These are phyloP conservation scores for Ameiurus melas DNA, from an alignment of 2,113 vertebrate species.

Conservation along the genomic window DNA sequence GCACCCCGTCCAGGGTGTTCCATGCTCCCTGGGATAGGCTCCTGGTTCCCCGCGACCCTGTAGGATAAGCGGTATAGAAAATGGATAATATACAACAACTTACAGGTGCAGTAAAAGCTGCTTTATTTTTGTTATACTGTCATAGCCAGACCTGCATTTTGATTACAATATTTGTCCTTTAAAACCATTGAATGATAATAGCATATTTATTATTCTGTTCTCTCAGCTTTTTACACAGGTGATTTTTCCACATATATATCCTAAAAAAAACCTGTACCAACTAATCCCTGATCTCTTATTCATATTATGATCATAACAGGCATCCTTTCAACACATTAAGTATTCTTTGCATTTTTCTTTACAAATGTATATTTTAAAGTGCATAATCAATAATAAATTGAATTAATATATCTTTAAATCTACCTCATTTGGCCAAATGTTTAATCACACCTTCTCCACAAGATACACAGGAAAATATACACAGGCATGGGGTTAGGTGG, in stretches of 20 bases:
- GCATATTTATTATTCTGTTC: neutral
- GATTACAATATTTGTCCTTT: neutral
- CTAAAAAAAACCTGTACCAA: neutral
- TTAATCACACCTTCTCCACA: neutral
- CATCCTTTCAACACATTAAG: neutral
- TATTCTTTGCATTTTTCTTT: neutral
- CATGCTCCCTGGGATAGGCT: no score
- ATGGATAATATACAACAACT: neutral
- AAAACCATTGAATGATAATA: neutral
- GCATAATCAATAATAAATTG: neutral
- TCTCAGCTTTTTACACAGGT: neutral
- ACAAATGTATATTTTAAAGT: neutral
- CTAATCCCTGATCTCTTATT: neutral
- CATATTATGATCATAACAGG: neutral
- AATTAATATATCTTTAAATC: neutral
- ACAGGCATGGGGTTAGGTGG: neutral
- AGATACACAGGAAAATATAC: neutral
- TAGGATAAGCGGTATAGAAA: no score
- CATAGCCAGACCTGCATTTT: neutral
- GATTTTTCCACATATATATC: neutral
- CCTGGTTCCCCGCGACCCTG: no score
- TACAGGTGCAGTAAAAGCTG: neutral
- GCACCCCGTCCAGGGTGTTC: no score
- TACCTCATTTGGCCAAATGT: neutral
- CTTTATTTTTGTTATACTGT: neutral